Percentiles rank a stretch among this genome's conserved stretches.
Evolutionary conservation across 2,113 vertebrate genomes (phyloP).

Genomic region (Fulica atra): DNA sequence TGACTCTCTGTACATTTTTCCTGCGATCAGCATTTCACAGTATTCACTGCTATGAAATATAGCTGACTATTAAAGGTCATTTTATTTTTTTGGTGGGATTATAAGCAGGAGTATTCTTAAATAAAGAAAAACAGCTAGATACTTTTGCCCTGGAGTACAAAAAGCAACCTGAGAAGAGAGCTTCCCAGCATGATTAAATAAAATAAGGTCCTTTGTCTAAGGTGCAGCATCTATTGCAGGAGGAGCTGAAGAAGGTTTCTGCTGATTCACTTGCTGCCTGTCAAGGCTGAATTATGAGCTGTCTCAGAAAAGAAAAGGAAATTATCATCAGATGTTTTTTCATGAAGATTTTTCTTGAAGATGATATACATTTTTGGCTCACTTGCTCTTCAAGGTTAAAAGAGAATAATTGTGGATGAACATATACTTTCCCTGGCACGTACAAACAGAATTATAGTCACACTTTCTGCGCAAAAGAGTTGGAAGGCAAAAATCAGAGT

Average conservation of each 20-base stretch:
- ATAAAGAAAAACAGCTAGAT: neutral
- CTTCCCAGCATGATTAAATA: neutral
- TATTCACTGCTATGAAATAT: neutral
- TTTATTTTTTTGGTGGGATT: neutral
- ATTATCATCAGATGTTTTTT: neutral
- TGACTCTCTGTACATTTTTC: neutral
- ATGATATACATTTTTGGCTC: neutral
- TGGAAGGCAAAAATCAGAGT: neutral
- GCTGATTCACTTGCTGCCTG: conserved; percentile 30
- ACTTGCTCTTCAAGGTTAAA: neutral
- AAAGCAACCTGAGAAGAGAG: neutral
- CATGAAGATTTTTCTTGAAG: neutral
- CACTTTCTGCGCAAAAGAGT: neutral
- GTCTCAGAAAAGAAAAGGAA: neutral
- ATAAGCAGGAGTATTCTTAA: neutral
- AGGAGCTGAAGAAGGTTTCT: neutral
- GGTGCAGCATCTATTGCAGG: neutral
- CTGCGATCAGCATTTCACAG: neutral
- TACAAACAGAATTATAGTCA: neutral
- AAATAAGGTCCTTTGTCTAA: neutral
- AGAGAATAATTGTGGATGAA: neutral
- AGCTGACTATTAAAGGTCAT: conserved; percentile 8
- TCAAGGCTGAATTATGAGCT: neutral
- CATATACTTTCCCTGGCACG: neutral
- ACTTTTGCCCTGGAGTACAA: neutral